These are phyloP conservation scores for Anableps anableps DNA, from an alignment of 2,797 vertebrate genomes.

Conservation along the genomic window DNA sequence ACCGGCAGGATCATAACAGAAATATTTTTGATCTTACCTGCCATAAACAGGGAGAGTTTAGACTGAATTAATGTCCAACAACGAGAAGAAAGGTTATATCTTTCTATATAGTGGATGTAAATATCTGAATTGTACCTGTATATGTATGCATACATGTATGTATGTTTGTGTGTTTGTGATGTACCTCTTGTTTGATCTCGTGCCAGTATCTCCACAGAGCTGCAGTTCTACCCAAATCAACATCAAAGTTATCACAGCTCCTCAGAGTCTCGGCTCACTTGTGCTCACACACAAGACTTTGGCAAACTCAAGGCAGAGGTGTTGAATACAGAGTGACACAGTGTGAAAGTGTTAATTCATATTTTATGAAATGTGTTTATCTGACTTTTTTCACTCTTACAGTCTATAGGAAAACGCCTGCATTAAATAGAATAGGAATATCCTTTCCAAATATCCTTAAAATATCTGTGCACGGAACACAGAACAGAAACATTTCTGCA, in stretches of 20 bases:
- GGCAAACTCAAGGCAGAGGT: not conserved
- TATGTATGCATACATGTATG: not conserved
- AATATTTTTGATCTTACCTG: not conserved
- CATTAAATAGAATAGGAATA: not conserved
- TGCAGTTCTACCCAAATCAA: slow-evolving; percentile 25
- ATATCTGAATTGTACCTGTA: not conserved
- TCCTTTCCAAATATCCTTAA: not conserved
- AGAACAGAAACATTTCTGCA: not conserved
- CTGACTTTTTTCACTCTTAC: not conserved
- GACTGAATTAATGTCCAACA: not conserved
- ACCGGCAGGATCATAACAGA: not conserved
- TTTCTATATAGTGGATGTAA: not conserved
- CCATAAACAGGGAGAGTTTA: not conserved
- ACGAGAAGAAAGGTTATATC: not conserved
- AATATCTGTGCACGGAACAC: not conserved
- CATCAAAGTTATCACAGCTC: slow-evolving; percentile 25
- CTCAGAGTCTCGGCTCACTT: slow-evolving; percentile 5
- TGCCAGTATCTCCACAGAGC: slow-evolving; percentile 38
- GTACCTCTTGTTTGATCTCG: slow-evolving; percentile 18
- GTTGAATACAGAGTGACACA: not conserved
- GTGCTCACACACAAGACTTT: slow-evolving; percentile 4
- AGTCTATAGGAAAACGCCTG: not conserved
- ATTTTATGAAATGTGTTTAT: not conserved
- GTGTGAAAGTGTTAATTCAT: not conserved
- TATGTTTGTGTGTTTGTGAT: slow-evolving; percentile 10